Percentiles rank a stretch among this genome's conserved stretches.
phyloP scores from a whole-genome alignment of 2,113 vertebrate genomes.

The Bos javanicus region DNA sequence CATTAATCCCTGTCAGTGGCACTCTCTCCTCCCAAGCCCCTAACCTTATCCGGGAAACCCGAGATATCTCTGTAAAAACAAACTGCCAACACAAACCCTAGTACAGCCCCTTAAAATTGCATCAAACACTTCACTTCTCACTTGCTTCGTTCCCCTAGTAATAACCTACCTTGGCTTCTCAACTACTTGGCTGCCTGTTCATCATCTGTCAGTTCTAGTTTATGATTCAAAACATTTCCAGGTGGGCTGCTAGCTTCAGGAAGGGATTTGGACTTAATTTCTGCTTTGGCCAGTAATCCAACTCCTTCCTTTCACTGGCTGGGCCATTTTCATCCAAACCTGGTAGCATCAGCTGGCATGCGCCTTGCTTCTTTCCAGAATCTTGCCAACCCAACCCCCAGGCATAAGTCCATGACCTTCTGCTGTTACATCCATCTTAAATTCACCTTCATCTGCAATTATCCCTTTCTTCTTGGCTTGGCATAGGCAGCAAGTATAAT shows the following conservation, averaged over 20 bases:
- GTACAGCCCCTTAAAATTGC: neutral
- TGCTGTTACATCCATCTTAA: neutral
- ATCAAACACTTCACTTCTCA: neutral
- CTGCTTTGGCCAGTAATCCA: neutral
- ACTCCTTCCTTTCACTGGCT: neutral
- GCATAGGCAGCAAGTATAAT: neutral
- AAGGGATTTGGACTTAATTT: conserved; percentile 3
- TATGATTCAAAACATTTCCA: conserved; percentile 22
- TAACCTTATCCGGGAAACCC: neutral
- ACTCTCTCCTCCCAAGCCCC: neutral
- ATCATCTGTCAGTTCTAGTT: conserved; percentile 15
- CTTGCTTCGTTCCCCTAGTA: conserved; percentile 16
- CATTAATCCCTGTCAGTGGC: neutral
- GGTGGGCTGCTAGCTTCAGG: neutral
- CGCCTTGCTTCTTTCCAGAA: neutral
- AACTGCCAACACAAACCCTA: neutral
- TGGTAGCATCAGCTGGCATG: neutral
- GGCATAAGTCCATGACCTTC: neutral
- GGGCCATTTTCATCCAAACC: neutral
- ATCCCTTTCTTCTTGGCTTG: neutral
- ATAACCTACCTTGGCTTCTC: neutral
- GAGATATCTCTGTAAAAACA: neutral
- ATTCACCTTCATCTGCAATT: neutral
- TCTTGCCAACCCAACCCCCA: neutral
- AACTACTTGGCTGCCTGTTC: neutral